A percentile compares a stretch with the other conserved stretches of the same genome.
phyloP scores from a whole-genome alignment of 2,888 invertebrate genomes.

The Meganola albula region DNA sequence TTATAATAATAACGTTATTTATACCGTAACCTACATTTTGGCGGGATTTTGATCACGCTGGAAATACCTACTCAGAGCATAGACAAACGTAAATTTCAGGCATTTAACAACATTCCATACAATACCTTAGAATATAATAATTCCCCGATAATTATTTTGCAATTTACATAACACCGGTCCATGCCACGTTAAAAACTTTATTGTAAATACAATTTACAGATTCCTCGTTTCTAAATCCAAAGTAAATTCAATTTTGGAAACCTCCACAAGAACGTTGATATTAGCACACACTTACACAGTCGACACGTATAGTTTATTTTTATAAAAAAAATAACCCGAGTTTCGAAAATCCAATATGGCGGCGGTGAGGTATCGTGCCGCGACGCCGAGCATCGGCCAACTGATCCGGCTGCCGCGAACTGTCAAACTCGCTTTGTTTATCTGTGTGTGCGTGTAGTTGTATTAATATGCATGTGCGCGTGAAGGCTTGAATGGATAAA shows the following conservation, averaged over 20 bases:
- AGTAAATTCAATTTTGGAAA: constrained; percentile 22
- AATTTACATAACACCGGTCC: constrained; percentile 61
- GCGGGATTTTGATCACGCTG: constrained; percentile 30
- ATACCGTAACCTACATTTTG: constrained; percentile 31
- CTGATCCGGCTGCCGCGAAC: constrained; percentile 58
- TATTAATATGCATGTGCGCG: constrained; percentile 25
- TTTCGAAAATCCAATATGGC: constrained; percentile 57
- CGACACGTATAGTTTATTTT: constrained; percentile 65
- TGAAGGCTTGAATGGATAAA: constrained; percentile 62
- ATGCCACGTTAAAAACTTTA: constrained; percentile 40
- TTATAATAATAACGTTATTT: constrained; percentile 16
- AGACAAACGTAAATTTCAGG: constrained; percentile 33
- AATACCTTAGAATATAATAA: constrained; percentile 24
- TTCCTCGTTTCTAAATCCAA: constrained; percentile 33
- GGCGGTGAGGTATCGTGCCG: constrained; percentile 53
- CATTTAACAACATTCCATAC: constrained; percentile 18
- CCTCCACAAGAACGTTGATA: constrained; percentile 33
- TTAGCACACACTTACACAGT: constrained; percentile 47
- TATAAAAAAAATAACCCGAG: constrained; percentile 50
- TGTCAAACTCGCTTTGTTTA: constrained; percentile 67
- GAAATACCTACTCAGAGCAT: constrained; percentile 34
- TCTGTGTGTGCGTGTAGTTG: constrained; percentile 35
- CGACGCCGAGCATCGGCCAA: constrained; percentile 72
- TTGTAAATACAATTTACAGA: constrained; percentile 49
- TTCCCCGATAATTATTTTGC: constrained; percentile 58